Evolutionary conservation across 2,797 vertebrate genomes (phyloP), one percentile per base, ranked within the genome.

Genomic region (Diplodus puntazzo): DNA sequence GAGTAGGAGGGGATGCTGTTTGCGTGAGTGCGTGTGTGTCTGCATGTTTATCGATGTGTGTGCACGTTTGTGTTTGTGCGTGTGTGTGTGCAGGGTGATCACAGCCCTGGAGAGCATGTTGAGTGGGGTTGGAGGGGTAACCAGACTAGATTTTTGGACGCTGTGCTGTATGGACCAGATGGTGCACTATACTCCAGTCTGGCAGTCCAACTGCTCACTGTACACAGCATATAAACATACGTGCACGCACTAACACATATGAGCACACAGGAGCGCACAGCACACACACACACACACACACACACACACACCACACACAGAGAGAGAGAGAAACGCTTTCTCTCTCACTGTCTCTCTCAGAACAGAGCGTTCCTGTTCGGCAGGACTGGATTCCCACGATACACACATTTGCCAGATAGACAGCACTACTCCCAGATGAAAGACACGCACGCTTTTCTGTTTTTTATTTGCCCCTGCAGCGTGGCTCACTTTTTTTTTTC

Each of bases 141-240:
- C 97, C 97, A 97, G 97, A 97, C 97, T 96, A 96, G 96, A 95
- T 95, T 97, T 97, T 98, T 98, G 97, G 97, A 97, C 95, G 96
- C 95, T 92, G 95, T 95, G 96, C 96, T 93, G 94, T 95, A 94
- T 95, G 93, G 96, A 97, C 96, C 97, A 98, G 97, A 98, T 98
- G 97, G 97, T 96, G 95, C 96, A 95, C 95, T 96, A 96, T 96
- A 96, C 96, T 96, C 95, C 97, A 98, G 97, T 97, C 97, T 98
- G 97, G 96, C 97, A 96, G 96, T 95, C 96, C 97, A 98, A 98
- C 97, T 98, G 97, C 96, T 98, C 96, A 92, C 91, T 86, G 90
- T 92, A 92, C 88, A 86, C 86, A 45, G 69, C 89, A 69, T 81
- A 87, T 79, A 89, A 87, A 92, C 91, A 92, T 84, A 88, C 85